Evolutionary conservation across 2,797 vertebrate genomes (phyloP).

Genomic region (Notoglanidium macrostoma): DNA sequence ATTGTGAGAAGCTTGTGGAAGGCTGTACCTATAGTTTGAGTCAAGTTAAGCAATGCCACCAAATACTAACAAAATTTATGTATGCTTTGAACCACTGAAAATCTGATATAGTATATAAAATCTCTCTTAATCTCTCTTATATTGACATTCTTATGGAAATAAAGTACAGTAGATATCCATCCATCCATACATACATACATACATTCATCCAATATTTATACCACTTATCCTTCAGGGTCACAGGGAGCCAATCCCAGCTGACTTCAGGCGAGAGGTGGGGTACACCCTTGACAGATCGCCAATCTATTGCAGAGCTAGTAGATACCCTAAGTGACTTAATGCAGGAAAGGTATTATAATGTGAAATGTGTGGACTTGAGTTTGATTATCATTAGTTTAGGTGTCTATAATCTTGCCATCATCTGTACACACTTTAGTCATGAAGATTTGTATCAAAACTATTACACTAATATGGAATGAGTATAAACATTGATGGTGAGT

Average conservation of each 20-base stretch:
- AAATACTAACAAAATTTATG: background rate
- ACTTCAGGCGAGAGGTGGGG: no score
- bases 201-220: no score
- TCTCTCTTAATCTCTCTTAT: background rate
- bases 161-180: background rate
- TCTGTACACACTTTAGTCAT: background rate
- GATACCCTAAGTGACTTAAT: background rate
- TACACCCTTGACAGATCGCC: no score
- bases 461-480: background rate
- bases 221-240: no score
- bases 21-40: background rate
- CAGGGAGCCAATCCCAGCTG: no score
- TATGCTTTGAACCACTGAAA: background rate
- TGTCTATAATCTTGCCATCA: background rate
- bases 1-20: background rate
- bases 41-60: background rate
- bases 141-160: background rate
- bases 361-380: background rate
- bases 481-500: background rate
- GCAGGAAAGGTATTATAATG: background rate
- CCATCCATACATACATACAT: no score
- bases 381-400: background rate
- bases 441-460: background rate
- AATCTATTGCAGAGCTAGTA: no score
- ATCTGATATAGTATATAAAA: background rate